Evolutionary conservation across 2,113 vertebrate species (phyloP), one percentile per base, ranked within the genome.

Genomic region (Oxyura jamaicensis): DNA sequence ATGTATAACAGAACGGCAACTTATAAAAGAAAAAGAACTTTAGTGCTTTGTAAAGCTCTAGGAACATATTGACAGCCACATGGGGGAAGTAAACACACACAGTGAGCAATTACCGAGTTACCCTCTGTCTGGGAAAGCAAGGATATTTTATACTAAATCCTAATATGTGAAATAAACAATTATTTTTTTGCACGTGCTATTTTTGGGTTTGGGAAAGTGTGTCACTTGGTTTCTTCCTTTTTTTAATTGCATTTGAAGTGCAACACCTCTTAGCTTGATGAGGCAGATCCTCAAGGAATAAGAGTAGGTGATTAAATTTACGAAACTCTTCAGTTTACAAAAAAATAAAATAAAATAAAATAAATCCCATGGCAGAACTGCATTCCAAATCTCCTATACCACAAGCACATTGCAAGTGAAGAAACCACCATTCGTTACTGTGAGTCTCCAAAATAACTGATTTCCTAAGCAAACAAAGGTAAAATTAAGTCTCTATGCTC

Each of bases 1-100:
- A 36, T 0, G 0, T 6, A 8, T 67, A 48, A 90, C 25, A 74
- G 41, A 81, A 81, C 2, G 2, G 2, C 48, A 16, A 22, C 29
- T 46, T 58, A 22, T 20, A 67, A 86, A 93, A 76, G 35, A 83
- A 56, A 59, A 17, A 35, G 9, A 6, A 62, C 39, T 82, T 63
- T 10, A 78, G 23, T 7, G 21, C 26, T 87, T 69, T 66, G 20
- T 48, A 94, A 68, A 67, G 28, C 23, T 73, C n/a, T 59, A 52
- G 14, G 62, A 33, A 41, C 46, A 8, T 41, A 33, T 6, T 48
- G 25, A 58, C 14, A 68, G 10, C 0, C 1, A 55, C 13, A 36
- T 1, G 4, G 50, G 48, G 35, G 35, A 72, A 72, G 26, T 21
- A 18, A 53, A 52, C 48, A 20, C 26, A 41, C 23, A 52, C 13